Conservation (phyloP, 2,797 vertebrate species). For the Eulemur coronatus region DNA sequence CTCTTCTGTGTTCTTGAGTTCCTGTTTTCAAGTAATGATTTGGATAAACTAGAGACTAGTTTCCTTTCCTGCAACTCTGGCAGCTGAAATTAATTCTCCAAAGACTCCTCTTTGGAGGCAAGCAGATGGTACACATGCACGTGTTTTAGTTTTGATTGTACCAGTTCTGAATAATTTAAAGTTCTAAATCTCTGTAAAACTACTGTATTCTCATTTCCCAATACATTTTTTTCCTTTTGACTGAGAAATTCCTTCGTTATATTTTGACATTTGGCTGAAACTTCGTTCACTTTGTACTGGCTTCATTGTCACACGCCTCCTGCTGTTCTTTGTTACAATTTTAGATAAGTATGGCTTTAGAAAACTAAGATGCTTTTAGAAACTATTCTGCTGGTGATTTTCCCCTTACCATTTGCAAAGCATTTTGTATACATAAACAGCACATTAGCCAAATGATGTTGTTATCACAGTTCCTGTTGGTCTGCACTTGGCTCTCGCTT, state of each 20-base stretch:
- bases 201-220: constrained; percentile 76
- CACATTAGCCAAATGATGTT: constrained; percentile 57
- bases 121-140: constrained; percentile 72
- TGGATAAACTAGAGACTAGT: constrained; percentile 58
- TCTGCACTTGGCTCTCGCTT: constrained; percentile 52
- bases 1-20: constrained; percentile 68
- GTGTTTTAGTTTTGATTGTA: constrained; percentile 68
- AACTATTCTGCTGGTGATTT: constrained; percentile 69
- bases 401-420: constrained; percentile 61
- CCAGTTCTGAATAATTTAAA: constrained; percentile 76
- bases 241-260: constrained; percentile 67
- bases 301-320: constrained; percentile 23
- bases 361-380: constrained; percentile 72
- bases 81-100: constrained; percentile 74
- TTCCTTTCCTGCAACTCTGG: constrained; percentile 54
- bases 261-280: constrained; percentile 66
- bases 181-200: constrained; percentile 76
- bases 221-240: constrained; percentile 56
- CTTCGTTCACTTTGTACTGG: constrained; percentile 25
- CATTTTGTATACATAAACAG: constrained; percentile 58
- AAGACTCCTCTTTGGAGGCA: constrained; percentile 72
- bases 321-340: constrained; percentile 62
- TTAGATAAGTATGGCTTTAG: constrained; percentile 70
- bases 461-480: constrained; percentile 59
- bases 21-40: constrained; percentile 60